Conservation (phyloP, 2,113 vertebrate genomes). For the Ceuthmochares aereus region DNA sequence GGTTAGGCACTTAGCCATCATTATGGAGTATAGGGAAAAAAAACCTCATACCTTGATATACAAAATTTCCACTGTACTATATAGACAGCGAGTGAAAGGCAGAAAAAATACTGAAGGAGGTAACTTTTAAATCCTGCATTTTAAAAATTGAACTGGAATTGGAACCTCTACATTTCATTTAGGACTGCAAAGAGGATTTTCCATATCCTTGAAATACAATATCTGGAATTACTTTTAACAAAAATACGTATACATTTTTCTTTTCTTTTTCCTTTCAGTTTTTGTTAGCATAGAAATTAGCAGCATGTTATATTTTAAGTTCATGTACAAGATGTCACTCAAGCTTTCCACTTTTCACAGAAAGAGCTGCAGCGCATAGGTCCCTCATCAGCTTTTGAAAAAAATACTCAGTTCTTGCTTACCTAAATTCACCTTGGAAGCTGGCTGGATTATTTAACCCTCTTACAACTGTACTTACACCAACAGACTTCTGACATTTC, state of each 20-base stretch:
- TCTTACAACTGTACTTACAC: neutral
- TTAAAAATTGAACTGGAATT: neutral
- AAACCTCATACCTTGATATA: neutral
- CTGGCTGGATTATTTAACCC: neutral
- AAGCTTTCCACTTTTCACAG: neutral
- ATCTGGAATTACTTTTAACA: neutral
- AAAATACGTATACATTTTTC: neutral
- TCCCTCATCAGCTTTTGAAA: neutral
- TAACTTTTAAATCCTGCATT: neutral
- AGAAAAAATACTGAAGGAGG: neutral
- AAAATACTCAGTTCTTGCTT: neutral
- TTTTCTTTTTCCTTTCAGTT: fast-evolving
- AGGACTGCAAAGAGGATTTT: neutral
- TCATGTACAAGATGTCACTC: neutral
- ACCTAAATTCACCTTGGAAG: neutral
- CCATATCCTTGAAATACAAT: neutral
- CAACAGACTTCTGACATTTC: neutral
- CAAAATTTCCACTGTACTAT: neutral
- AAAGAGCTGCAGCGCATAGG: neutral
- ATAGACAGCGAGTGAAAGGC: neutral
- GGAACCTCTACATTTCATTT: neutral
- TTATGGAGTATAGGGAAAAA: neutral
- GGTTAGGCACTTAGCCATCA: neutral
- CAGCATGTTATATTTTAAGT: neutral
- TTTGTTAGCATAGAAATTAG: neutral